phyloP scores from a whole-genome alignment of 2,113 vertebrate genomes.

The Onychorhynchus coronatus region DNA sequence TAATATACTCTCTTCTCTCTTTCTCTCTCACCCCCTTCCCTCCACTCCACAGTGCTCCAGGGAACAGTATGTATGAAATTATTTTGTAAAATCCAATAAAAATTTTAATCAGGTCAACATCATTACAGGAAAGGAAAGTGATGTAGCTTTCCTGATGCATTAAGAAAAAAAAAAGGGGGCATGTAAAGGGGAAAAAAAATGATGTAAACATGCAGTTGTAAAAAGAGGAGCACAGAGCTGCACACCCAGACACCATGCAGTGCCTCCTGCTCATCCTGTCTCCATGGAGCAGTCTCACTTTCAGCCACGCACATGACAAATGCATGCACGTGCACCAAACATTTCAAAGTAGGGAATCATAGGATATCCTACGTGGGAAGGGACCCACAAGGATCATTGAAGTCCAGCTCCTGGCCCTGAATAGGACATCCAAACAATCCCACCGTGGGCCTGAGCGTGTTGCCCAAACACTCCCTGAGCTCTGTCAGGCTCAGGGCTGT shows the following conservation, averaged over 20 bases:
- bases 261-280: neutral
- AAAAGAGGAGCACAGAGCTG: neutral
- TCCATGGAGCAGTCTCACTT: neutral
- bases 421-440: neutral
- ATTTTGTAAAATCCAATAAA: constrained; percentile 78
- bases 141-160: constrained; percentile 46
- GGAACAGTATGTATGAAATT: constrained; percentile 67
- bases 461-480: neutral
- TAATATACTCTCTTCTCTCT: neutral
- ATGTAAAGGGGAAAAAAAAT: neutral
- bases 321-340: neutral
- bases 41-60: constrained; percentile 35
- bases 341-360: neutral
- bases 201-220: neutral
- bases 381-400: neutral
- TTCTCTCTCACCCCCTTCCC: neutral
- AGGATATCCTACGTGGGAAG: neutral
- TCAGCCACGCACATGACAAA: neutral
- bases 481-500: rapidly evolving
- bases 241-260: rapidly evolving
- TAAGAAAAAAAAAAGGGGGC: neutral
- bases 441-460: neutral
- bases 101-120: constrained; percentile 77
- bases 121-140: constrained; percentile 62
- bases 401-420: neutral